Evolutionary conservation across 2,113 vertebrate species (phyloP).

Genomic region (Lophura nycthemera): DNA sequence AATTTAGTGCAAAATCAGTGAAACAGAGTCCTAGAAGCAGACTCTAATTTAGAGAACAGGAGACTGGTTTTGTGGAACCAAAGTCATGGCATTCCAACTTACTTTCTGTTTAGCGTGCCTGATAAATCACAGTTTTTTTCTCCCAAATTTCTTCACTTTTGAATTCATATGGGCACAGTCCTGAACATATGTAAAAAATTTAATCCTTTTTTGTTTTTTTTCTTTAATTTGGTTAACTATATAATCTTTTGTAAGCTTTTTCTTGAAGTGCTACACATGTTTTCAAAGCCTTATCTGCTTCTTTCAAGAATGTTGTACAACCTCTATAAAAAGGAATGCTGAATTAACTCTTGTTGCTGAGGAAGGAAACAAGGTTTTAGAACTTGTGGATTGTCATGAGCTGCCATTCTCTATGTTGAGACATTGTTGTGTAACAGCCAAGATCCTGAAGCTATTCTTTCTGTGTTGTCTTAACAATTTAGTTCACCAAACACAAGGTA

Average conservation of each 20-base stretch:
- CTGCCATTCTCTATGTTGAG: background rate
- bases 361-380: background rate
- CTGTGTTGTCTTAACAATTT: fast-evolving
- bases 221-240: background rate
- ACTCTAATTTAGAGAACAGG: background rate
- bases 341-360: background rate
- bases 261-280: background rate
- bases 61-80: background rate
- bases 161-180: background rate
- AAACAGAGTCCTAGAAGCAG: background rate
- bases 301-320: background rate
- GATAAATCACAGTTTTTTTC: background rate
- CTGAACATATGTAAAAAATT: background rate
- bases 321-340: background rate
- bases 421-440: background rate
- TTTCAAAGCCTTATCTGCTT: background rate
- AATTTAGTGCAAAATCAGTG: background rate
- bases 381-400: background rate
- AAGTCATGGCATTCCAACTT: background rate
- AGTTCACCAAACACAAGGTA: background rate
- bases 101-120: background rate
- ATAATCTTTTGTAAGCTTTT: background rate
- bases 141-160: background rate
- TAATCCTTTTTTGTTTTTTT: background rate
- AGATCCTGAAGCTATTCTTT: background rate